Percentiles rank a stretch among this genome's conserved stretches.
Evolutionary conservation across 2,797 vertebrate genomes (phyloP).

Genomic region (Sebastolobus altivelis): DNA sequence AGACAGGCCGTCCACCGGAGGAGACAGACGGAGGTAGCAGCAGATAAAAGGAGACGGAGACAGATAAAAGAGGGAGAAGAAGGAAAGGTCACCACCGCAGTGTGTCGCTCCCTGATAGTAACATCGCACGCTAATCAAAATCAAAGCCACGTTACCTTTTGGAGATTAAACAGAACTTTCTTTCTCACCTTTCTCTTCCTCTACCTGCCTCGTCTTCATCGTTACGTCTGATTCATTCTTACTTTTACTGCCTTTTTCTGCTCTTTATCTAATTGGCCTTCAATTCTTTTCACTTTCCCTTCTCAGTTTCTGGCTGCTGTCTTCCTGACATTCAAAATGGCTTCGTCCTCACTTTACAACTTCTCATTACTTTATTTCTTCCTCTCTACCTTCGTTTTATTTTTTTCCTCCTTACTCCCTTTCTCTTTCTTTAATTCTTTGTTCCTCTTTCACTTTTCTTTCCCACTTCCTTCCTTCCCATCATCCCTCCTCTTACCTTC

Average conservation of each 20-base stretch:
- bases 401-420: not conserved
- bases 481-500: not conserved
- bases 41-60: constrained; percentile 38
- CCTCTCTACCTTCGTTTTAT: no score
- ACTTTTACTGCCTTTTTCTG: not conserved
- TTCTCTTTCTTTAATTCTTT: not conserved
- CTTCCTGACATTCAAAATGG: not conserved
- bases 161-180: constrained; percentile 46
- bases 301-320: not conserved
- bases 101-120: constrained; percentile 43
- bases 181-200: constrained; percentile 21
- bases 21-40: constrained; percentile 4
- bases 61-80: constrained; percentile 41
- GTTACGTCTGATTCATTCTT: not conserved
- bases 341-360: not conserved
- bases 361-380: not conserved
- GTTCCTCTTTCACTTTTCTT: not conserved
- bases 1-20: not conserved
- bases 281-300: not conserved
- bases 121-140: constrained; percentile 64
- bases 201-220: constrained; percentile 13
- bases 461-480: not conserved
- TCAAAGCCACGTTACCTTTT: constrained; percentile 59
- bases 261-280: not conserved
- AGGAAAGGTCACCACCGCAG: constrained; percentile 65